phyloP scores from a whole-genome alignment of 1,140 invertebrate genomes.

The Zophobas morio region DNA sequence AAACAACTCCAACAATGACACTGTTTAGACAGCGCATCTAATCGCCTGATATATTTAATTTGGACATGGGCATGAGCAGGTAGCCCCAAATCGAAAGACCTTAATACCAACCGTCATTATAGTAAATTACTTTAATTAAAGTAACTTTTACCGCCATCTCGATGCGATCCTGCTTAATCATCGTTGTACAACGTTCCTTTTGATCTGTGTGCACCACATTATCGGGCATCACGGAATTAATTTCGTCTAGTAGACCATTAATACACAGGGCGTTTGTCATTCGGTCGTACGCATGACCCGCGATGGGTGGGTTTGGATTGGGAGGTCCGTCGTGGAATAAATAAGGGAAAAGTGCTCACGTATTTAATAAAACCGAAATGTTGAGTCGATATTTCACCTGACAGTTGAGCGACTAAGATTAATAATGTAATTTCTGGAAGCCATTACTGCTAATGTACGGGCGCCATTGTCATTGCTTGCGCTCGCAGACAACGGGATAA shows the following conservation, averaged over 20 bases:
- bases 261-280: conserved; percentile 7
- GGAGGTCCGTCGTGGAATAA: conserved; percentile 25
- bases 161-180: conserved; percentile 39
- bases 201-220: conserved; percentile 3
- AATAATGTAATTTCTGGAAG: conserved; percentile 63
- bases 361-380: conserved; percentile 61
- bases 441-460: conserved; percentile 59
- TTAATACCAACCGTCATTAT: conserved; percentile 33
- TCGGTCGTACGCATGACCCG: not conserved
- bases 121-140: conserved; percentile 46
- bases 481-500: conserved; percentile 49
- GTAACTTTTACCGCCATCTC: conserved; percentile 43
- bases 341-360: conserved; percentile 36
- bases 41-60: conserved; percentile 39
- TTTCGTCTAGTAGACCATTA: not conserved
- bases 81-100: conserved; percentile 16
- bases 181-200: not conserved
- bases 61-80: conserved; percentile 17
- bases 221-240: not conserved
- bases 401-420: conserved; percentile 62
- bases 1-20: conserved; percentile 19
- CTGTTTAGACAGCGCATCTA: conserved; percentile 22
- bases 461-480: conserved; percentile 60
- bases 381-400: conserved; percentile 61
- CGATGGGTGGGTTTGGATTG: conserved; percentile 26